phyloP scores from a whole-genome alignment of 2,113 vertebrate genomes.

The Dunckerocampus dactyliophorus region DNA sequence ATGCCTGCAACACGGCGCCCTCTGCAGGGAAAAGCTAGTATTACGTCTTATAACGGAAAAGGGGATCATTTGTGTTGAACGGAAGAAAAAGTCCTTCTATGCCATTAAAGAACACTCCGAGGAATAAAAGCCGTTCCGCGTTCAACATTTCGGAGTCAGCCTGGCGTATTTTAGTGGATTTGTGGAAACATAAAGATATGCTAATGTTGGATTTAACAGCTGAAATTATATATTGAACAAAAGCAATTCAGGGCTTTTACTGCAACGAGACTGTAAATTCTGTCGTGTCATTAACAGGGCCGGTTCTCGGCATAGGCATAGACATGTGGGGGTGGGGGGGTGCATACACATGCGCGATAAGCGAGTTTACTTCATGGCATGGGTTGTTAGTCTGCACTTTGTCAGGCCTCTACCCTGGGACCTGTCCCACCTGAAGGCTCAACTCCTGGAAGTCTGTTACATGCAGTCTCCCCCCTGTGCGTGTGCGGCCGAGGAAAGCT shows the following conservation, averaged over 20 bases:
- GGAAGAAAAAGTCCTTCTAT: slow-evolving; percentile 51
- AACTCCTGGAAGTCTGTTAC: too few species aligned
- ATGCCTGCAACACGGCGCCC: slow-evolving; percentile 33
- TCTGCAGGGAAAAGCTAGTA: slow-evolving; percentile 27
- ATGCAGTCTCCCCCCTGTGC: too few species aligned
- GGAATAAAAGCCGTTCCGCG: slow-evolving; percentile 14
- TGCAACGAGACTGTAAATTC: slow-evolving; percentile 32
- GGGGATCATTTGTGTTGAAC: slow-evolving; percentile 40
- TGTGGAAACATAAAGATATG: slow-evolving; percentile 53
- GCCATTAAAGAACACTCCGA: neutral
- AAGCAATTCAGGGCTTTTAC: slow-evolving; percentile 43
- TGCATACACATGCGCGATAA: too few species aligned
- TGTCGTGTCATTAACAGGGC: slow-evolving; percentile 50
- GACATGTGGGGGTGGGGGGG: too few species aligned
- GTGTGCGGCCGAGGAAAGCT: too few species aligned
- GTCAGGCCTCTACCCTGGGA: too few species aligned
- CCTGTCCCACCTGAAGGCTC: too few species aligned
- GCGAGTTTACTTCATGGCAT: too few species aligned
- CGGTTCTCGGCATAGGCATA: too few species aligned
- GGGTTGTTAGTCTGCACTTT: too few species aligned
- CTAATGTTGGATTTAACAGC: slow-evolving; percentile 55
- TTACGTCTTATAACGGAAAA: slow-evolving; percentile 3
- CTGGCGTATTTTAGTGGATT: slow-evolving; percentile 35
- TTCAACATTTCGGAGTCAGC: slow-evolving; percentile 46
- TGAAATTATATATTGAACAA: slow-evolving; percentile 54